phyloP scores from a whole-genome alignment of 2,888 invertebrate species.

The Sarcophaga rosellei region DNA sequence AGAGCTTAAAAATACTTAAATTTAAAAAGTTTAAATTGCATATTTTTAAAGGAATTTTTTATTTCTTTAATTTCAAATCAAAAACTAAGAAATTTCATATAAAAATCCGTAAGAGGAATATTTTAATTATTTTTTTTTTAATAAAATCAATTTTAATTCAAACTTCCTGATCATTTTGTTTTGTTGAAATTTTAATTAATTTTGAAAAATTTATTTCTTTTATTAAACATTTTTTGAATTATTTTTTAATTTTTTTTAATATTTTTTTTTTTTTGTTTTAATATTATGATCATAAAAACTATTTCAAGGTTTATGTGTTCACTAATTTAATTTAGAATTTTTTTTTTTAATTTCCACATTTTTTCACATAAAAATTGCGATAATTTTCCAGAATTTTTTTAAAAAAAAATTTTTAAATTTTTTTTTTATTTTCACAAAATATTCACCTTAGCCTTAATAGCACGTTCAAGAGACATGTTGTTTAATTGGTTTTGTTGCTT shows the following conservation, averaged over 20 bases:
- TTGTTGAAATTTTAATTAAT: neutral
- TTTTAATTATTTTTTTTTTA: no score
- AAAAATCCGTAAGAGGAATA: no score
- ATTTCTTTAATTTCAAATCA: no score
- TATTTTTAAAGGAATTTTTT: no score
- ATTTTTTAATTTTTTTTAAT: neutral
- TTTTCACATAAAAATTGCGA: neutral
- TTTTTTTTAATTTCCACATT: neutral
- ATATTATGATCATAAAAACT: neutral
- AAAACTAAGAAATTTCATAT: no score
- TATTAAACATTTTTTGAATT: neutral
- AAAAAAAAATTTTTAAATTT: slow-evolving; percentile 29
- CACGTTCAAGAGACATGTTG: slow-evolving; percentile 95
- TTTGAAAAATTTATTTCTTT: neutral
- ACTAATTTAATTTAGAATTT: neutral
- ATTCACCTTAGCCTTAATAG: slow-evolving; percentile 93
- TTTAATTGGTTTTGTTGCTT: slow-evolving; percentile 67
- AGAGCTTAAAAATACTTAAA: no score
- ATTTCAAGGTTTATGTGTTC: neutral
- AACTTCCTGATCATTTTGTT: no score
- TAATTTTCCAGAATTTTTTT: slow-evolving; percentile 4
- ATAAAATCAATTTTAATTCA: no score
- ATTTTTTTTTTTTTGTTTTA: neutral
- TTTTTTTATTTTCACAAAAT: slow-evolving; percentile 49
- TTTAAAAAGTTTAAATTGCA: no score